phyloP scores from a whole-genome alignment of 2,113 vertebrate species.

The Apodemus sylvaticus region DNA sequence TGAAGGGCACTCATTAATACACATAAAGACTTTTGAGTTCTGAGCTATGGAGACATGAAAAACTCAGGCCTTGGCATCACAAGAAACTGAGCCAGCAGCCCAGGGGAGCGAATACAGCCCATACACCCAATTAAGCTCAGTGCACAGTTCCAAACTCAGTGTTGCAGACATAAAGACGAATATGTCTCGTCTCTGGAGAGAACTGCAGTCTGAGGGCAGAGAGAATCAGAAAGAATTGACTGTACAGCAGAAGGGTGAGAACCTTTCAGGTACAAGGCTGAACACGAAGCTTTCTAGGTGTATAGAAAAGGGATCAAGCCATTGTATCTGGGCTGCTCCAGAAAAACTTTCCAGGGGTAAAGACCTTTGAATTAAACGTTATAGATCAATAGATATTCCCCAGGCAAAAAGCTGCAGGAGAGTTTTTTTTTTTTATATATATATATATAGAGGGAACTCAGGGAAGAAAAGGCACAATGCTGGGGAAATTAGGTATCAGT shows the following conservation, averaged over 20 bases:
- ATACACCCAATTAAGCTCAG: conserved; percentile 63
- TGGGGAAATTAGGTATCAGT: not conserved
- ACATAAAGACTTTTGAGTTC: conserved; percentile 49
- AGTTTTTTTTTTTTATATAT: conserved; percentile 41
- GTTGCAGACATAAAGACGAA: conserved; percentile 43
- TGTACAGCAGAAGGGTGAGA: conserved; percentile 15
- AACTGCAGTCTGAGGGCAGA: conserved; percentile 43
- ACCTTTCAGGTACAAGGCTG: not conserved
- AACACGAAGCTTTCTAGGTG: not conserved
- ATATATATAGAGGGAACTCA: not conserved
- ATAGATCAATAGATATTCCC: conserved; percentile 34
- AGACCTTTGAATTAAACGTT: conserved; percentile 12
- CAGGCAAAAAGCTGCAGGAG: not conserved
- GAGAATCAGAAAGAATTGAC: not conserved
- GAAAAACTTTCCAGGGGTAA: conserved; percentile 7
- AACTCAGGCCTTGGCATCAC: conserved; percentile 33
- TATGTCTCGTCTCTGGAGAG: conserved; percentile 13
- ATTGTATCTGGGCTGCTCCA: not conserved
- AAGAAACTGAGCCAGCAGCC: conserved; percentile 18
- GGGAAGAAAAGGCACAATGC: not conserved
- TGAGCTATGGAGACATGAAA: conserved; percentile 37
- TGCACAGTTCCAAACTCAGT: not conserved
- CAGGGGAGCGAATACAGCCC: conserved; percentile 15
- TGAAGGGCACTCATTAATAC: conserved; percentile 53
- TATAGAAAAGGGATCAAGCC: not conserved